These are phyloP conservation scores for Drosophila bunnanda DNA, from an alignment of 2,888 invertebrate species.

Conservation along the genomic window DNA sequence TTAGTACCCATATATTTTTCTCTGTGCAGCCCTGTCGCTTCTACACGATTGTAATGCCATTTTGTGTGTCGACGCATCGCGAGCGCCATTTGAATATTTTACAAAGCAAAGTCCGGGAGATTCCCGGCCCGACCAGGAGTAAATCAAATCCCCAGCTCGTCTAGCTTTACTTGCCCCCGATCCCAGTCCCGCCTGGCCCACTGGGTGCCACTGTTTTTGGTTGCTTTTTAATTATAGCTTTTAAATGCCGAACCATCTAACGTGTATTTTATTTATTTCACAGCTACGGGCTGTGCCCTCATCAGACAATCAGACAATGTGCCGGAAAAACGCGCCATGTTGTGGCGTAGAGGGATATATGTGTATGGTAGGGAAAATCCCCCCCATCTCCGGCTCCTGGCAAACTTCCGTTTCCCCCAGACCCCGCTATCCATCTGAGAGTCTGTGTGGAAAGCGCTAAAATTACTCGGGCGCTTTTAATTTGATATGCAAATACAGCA, in stretches of 20 bases:
- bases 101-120: conserved; percentile 50
- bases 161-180: conserved; percentile 48
- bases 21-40: conserved; percentile 56
- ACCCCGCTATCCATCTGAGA: conserved; percentile 33
- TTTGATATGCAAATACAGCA: conserved; percentile 80
- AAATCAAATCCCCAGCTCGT: conserved; percentile 56
- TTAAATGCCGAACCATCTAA: conserved; percentile 76
- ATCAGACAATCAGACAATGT: conserved; percentile 81
- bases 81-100: conserved; percentile 74
- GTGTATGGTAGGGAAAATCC: conserved; percentile 1
- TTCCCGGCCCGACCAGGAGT: conserved; percentile 25
- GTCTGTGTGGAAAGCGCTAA: conserved; percentile 67
- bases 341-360: conserved; percentile 37
- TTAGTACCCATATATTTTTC: neutral
- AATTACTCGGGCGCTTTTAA: conserved; percentile 80
- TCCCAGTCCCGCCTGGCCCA: conserved; percentile 5
- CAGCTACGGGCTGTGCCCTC: conserved; percentile 75
- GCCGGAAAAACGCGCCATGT: conserved; percentile 75
- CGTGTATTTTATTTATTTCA: conserved; percentile 80
- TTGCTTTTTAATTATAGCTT: conserved; percentile 80
- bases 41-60: conserved; percentile 73
- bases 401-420: conserved; percentile 70
- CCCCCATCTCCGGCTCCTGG: conserved; percentile 17
- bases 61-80: conserved; percentile 68
- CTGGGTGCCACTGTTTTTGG: conserved; percentile 44